phyloP scores from a whole-genome alignment of 2,113 vertebrate genomes.

The Trochalopteron elliotii region DNA sequence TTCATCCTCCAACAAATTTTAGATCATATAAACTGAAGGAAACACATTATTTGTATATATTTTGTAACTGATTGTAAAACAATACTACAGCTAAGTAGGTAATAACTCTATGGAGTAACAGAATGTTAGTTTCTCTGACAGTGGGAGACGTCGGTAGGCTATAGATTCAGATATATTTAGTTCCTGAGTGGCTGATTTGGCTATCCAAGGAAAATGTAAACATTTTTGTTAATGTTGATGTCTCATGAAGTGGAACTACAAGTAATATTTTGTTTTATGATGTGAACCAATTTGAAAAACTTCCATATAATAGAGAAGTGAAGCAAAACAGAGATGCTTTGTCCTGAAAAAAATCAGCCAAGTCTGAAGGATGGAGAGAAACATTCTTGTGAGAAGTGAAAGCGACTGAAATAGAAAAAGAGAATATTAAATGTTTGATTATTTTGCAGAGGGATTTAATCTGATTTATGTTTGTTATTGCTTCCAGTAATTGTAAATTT shows the following conservation, averaged over 20 bases:
- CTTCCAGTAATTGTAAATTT: conserved; percentile 45
- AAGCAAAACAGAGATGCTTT: conserved; percentile 34
- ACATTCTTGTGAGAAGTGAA: neutral
- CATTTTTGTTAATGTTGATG: neutral
- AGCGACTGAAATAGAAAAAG: neutral
- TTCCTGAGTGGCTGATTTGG: neutral
- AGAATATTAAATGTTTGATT: neutral
- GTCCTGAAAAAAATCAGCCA: neutral
- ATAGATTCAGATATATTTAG: neutral
- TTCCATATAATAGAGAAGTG: neutral
- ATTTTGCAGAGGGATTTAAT: conserved; percentile 1
- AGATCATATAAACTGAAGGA: neutral
- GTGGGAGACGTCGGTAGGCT: neutral
- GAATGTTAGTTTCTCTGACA: neutral
- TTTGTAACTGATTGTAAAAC: neutral
- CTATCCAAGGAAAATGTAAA: neutral
- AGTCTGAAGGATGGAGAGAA: neutral
- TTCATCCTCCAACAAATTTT: neutral
- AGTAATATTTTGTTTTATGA: neutral
- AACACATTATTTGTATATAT: neutral
- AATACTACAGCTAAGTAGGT: neutral
- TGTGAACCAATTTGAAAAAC: neutral
- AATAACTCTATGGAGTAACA: rapidly evolving
- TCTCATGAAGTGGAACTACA: neutral
- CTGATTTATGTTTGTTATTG: conserved; percentile 51